Conservation (phyloP, 2,113 vertebrate species). For the Dryoscopus gambensis region DNA sequence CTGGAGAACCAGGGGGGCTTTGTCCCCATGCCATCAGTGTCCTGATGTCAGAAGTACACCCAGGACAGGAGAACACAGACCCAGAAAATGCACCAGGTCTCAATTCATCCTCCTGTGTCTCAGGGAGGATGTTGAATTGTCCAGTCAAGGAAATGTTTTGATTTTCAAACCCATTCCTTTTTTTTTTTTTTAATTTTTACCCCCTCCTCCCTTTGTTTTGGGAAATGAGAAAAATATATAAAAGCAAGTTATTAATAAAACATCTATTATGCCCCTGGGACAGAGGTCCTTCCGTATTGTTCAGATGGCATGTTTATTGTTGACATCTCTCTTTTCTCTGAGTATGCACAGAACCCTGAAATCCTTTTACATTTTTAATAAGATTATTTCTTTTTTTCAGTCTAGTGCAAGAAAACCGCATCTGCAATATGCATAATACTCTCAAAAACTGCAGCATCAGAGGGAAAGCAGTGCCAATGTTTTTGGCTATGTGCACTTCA, state of each 20-base stretch:
- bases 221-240: constrained; percentile 53
- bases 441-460: constrained; percentile 52
- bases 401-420: constrained; percentile 48
- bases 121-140: background rate
- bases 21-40: background rate
- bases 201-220: background rate
- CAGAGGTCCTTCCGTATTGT: constrained; percentile 60
- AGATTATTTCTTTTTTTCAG: constrained; percentile 61
- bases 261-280: constrained; percentile 59
- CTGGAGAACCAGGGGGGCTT: background rate
- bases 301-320: constrained; percentile 68
- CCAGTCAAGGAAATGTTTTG: background rate
- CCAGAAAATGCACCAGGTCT: background rate
- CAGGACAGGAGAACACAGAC: fast-evolving
- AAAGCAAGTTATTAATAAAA: constrained; percentile 68
- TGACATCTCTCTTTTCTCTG: constrained; percentile 66
- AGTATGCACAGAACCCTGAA: constrained; percentile 65
- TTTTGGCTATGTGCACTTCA: constrained; percentile 45
- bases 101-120: background rate
- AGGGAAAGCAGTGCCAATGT: constrained; percentile 18
- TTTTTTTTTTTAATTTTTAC: no score
- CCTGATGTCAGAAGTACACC: background rate
- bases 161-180: background rate
- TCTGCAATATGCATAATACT: constrained; percentile 58
- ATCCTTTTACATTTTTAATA: constrained; percentile 74